phyloP scores from a whole-genome alignment of 2,797 vertebrate species.

The Myotis pilosus region DNA sequence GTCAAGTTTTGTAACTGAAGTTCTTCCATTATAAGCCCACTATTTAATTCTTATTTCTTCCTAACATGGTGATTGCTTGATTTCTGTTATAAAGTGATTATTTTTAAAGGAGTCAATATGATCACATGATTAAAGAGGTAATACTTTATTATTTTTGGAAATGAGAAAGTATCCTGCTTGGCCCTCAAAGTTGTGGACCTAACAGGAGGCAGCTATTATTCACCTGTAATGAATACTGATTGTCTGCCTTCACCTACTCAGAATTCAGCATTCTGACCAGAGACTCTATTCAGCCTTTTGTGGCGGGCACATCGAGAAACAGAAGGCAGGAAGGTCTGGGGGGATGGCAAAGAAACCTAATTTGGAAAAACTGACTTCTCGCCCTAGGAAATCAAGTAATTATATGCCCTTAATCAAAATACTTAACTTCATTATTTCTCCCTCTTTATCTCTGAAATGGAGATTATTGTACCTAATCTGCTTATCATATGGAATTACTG shows the following conservation, averaged over 20 bases:
- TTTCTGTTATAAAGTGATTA: slow-evolving; percentile 8
- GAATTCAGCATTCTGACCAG: background rate
- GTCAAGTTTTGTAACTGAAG: background rate
- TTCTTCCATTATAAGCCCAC: background rate
- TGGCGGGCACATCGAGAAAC: background rate
- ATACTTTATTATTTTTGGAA: background rate
- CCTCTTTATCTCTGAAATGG: slow-evolving; percentile 35
- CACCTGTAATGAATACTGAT: background rate
- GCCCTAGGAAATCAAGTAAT: background rate
- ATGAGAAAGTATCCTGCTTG: background rate
- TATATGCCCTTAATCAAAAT: slow-evolving; percentile 4
- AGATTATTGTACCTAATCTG: background rate
- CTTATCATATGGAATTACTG: background rate
- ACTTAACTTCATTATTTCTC: slow-evolving; percentile 32
- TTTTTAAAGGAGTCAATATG: background rate
- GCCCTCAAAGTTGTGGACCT: background rate
- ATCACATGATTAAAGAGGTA: background rate
- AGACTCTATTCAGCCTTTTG: background rate
- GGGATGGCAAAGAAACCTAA: background rate
- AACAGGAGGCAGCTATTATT: background rate
- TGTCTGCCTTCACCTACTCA: background rate
- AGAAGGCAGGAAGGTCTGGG: background rate
- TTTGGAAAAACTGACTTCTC: background rate
- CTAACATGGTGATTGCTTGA: background rate
- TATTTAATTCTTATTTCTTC: slow-evolving; percentile 23